phyloP scores from a whole-genome alignment of 2,888 invertebrate species.

The Nycteola revayana region DNA sequence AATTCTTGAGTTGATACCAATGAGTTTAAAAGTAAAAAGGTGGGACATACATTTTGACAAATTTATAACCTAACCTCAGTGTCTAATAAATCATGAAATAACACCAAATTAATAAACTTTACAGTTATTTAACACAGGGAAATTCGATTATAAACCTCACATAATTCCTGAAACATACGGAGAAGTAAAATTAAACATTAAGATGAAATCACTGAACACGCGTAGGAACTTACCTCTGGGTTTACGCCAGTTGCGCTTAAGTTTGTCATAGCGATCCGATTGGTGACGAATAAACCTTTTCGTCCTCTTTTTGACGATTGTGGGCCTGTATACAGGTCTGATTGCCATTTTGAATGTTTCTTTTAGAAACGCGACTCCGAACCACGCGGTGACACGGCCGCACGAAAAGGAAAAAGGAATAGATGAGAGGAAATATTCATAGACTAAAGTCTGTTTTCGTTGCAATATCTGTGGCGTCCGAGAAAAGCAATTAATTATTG shows the following conservation, averaged over 20 bases:
- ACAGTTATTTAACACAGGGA: no score
- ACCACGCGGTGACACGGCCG: constrained; percentile 82
- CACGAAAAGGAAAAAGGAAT: constrained; percentile 77
- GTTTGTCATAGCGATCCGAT: constrained; percentile 97
- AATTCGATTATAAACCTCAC: no score
- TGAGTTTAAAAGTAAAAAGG: no score
- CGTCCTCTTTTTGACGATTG: constrained; percentile 97
- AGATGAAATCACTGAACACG: constrained; percentile 11
- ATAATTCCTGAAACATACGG: no score
- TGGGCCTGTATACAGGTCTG: constrained; percentile 93
- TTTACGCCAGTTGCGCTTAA: constrained; percentile 99
- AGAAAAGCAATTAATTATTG: constrained; percentile 12
- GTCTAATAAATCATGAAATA: background rate
- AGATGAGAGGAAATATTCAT: constrained; percentile 64
- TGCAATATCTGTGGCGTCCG: constrained; percentile 9
- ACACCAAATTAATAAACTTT: constrained; percentile 1
- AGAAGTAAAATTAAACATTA: no score
- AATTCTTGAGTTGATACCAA: no score
- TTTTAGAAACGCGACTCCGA: constrained; percentile 64
- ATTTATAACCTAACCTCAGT: no score
- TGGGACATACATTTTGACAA: no score
- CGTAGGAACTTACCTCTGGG: constrained; percentile 88
- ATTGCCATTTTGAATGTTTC: constrained; percentile 89
- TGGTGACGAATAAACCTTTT: constrained; percentile 99
- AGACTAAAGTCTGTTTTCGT: constrained; percentile 57